These are phyloP conservation scores for Agriopis leucophaearia DNA, from an alignment of 2,888 invertebrate genomes.

Conservation along the genomic window DNA sequence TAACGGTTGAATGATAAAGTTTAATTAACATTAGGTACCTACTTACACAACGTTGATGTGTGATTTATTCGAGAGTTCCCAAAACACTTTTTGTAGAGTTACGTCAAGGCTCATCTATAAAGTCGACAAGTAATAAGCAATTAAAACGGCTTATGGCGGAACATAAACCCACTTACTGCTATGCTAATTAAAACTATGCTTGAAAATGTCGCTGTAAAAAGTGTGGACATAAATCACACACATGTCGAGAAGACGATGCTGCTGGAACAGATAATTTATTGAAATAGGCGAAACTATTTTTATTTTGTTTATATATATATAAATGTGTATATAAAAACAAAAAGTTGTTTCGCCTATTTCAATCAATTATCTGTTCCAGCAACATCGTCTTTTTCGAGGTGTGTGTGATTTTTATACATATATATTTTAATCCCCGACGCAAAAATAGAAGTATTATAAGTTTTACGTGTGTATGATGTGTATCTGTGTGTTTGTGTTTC, in stretches of 20 bases:
- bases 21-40: conserved; percentile 17
- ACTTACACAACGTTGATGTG: conserved; percentile 9
- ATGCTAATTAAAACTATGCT: conserved; percentile 47
- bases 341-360: not conserved
- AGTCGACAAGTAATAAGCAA: conserved; percentile 52
- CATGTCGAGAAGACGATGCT: conserved; percentile 14
- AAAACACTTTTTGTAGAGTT: conserved; percentile 22
- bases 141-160: conserved; percentile 52
- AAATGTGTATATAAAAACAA: no score
- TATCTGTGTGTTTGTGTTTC: no score
- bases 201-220: conserved; percentile 46
- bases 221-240: conserved; percentile 45
- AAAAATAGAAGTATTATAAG: no score
- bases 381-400: conserved; percentile 10
- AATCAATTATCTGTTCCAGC: not conserved
- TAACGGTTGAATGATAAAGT: conserved; percentile 22
- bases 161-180: conserved; percentile 46
- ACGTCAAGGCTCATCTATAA: conserved; percentile 53
- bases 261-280: not conserved
- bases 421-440: no score
- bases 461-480: no score
- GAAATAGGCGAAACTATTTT: not conserved
- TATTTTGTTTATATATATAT: no score
- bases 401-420: conserved; percentile 47
- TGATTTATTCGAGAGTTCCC: conserved; percentile 26